A percentile compares a stretch with the other conserved stretches of the same genome.
phyloP scores from a whole-genome alignment of 92 coral and sea anemone genomes.

The Diadumene lineata region DNA sequence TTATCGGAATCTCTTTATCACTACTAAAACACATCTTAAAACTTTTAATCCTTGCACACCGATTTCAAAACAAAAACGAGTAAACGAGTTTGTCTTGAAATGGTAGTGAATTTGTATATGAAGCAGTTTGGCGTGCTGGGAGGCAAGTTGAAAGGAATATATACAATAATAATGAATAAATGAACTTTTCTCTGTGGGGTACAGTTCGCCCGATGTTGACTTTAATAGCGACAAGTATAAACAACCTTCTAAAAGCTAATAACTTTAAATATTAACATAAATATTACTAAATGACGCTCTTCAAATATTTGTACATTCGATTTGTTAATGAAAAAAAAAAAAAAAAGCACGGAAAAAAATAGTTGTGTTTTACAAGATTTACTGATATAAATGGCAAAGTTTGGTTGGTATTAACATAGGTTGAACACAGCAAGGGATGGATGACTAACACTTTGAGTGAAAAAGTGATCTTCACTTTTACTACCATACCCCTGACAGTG shows the following conservation, averaged over 20 bases:
- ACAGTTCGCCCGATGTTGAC: background rate
- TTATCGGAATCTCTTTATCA: background rate
- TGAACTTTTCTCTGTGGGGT: background rate
- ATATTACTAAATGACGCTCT: background rate
- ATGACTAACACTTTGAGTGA: background rate
- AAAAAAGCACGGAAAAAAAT: no score
- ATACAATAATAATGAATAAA: background rate
- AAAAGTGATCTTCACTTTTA: background rate
- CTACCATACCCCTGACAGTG: background rate
- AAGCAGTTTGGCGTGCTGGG: background rate
- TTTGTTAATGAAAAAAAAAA: no score
- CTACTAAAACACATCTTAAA: no score
- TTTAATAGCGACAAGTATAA: background rate
- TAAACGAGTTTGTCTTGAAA: background rate
- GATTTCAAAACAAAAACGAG: background rate
- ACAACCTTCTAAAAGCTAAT: background rate
- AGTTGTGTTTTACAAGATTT: no score
- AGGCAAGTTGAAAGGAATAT: background rate
- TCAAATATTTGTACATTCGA: no score
- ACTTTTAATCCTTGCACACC: background rate
- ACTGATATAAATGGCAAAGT: no score
- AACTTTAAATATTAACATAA: background rate
- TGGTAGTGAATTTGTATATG: conserved; percentile 1
- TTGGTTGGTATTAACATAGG: no score
- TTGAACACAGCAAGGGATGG: background rate